phyloP scores from a whole-genome alignment of 2,113 vertebrate genomes.

The Petaurus breviceps region DNA sequence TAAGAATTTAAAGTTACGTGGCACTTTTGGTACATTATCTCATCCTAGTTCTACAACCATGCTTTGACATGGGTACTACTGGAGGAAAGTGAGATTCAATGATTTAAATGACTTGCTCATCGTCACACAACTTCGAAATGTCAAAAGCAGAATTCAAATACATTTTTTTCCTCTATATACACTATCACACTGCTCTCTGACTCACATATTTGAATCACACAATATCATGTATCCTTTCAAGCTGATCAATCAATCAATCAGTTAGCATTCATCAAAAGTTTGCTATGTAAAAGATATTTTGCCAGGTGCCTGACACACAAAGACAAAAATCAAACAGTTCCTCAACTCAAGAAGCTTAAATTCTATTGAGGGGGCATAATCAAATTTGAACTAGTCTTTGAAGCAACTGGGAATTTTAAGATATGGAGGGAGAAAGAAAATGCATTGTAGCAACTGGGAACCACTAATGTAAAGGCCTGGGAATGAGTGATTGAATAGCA shows the following conservation, averaged over 20 bases:
- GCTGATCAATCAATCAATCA: neutral
- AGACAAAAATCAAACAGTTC: neutral
- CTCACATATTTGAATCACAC: too few relatives aligned
- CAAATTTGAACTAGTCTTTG: neutral
- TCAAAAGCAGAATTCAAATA: neutral
- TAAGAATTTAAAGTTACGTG: neutral
- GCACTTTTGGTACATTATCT: neutral
- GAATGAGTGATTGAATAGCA: neutral
- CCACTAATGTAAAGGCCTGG: neutral
- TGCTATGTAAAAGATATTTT: neutral
- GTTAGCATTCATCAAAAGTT: neutral
- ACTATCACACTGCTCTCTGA: neutral
- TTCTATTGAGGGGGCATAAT: neutral
- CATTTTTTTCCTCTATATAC: neutral
- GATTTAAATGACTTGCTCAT: neutral
- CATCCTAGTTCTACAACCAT: neutral
- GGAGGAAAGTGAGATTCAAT: neutral
- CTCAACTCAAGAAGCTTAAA: neutral
- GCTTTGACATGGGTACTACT: neutral
- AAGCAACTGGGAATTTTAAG: neutral
- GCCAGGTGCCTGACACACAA: neutral
- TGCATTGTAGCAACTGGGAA: neutral
- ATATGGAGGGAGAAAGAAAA: neutral
- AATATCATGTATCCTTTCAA: neutral
- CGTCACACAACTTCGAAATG: neutral